phyloP scores from a whole-genome alignment of 1,140 invertebrate genomes.

The Campoletis sonorensis region DNA sequence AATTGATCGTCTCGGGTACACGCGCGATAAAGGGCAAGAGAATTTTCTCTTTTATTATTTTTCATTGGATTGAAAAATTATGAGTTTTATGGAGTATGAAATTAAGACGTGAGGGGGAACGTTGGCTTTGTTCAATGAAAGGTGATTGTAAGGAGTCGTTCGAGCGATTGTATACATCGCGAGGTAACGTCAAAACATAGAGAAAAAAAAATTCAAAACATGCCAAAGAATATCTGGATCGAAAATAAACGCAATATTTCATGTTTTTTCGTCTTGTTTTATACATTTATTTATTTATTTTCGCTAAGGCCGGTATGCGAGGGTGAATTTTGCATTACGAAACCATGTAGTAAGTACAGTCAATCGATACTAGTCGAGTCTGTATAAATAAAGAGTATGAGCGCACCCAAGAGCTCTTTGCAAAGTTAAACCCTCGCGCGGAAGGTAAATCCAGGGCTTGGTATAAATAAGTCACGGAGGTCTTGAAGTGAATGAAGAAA shows the following conservation, averaged over 20 bases:
- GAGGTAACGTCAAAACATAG: too few species aligned
- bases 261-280: too few species aligned
- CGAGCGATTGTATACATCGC: too few species aligned
- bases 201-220: too few species aligned
- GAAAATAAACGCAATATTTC: too few species aligned
- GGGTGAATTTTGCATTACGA: not conserved
- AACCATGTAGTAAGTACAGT: not conserved
- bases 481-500: not conserved
- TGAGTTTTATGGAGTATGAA: conserved; percentile 68
- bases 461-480: conserved; percentile 45
- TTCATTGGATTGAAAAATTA: conserved; percentile 53
- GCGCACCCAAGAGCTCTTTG: conserved; percentile 21
- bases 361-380: not conserved
- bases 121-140: not conserved
- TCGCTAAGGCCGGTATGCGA: not conserved
- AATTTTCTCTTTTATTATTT: not conserved
- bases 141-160: not conserved
- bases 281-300: not conserved
- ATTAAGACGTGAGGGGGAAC: conserved; percentile 63
- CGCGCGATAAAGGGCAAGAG: not conserved
- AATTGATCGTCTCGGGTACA: not conserved
- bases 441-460: conserved; percentile 21
- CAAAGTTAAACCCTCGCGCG: conserved; percentile 15
- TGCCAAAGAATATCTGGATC: too few species aligned
- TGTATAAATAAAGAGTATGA: not conserved